Conservation (phyloP, 2,888 invertebrate genomes). For the Drosophila nr. medialis region DNA sequence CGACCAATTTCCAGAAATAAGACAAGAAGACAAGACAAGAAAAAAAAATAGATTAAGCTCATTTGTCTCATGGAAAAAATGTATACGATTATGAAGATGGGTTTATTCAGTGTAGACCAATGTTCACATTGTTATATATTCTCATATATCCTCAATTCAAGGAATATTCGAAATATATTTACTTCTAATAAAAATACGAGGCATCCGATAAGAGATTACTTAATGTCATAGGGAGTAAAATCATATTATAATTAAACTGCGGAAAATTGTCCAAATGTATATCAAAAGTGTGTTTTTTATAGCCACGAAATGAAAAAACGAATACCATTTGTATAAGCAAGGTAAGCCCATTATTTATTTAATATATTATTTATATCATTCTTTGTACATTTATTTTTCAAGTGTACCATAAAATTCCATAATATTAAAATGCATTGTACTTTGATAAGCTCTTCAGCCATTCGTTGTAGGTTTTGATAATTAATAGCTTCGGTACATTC, state of each 20-base stretch:
- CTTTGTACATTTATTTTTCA: neutral
- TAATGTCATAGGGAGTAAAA: neutral
- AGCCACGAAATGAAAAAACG: neutral
- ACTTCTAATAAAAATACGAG: neutral
- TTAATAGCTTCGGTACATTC: constrained; percentile 57
- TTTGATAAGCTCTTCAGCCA: constrained; percentile 43
- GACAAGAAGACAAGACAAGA: no score
- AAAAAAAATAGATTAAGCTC: neutral
- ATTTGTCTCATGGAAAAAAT: neutral
- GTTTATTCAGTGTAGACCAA: neutral
- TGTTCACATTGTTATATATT: neutral
- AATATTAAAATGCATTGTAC: constrained; percentile 11
- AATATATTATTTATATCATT: neutral
- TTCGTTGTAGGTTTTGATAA: neutral
- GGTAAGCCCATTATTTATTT: neutral
- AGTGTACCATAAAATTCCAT: constrained; percentile 43
- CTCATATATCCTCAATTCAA: neutral
- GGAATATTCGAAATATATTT: neutral
- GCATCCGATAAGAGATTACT: neutral
- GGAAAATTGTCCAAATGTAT: neutral
- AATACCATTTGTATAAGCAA: neutral
- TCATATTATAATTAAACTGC: neutral
- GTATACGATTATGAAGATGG: neutral
- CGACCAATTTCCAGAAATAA: neutral
- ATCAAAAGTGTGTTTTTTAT: neutral